A percentile compares a stretch with the other conserved stretches of the same genome.
Conservation (phyloP, 92 coral and sea anemone species). For the Nematostella vectensis region DNA sequence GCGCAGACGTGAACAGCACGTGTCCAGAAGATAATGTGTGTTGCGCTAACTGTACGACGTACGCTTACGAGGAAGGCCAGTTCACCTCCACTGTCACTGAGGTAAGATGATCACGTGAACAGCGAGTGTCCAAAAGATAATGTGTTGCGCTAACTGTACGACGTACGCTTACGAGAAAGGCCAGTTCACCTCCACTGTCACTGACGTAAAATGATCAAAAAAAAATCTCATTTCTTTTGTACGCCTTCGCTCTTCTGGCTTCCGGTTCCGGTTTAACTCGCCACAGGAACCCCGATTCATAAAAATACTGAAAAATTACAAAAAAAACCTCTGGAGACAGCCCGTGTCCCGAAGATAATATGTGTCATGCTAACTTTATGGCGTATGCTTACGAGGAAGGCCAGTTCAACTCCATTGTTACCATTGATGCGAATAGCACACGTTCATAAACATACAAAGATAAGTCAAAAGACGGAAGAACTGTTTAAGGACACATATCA, state of each 20-base stretch:
- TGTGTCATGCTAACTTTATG: not conserved
- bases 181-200: conserved; percentile 4
- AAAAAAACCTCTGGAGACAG: not conserved
- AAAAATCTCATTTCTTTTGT: not conserved
- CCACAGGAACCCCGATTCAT: not conserved
- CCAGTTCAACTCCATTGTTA: conserved; percentile 1
- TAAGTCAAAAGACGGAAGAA: no score
- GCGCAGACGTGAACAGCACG: conserved; percentile 15
- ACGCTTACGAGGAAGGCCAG: conserved; percentile 31
- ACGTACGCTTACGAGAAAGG: not conserved
- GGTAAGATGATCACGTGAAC: conserved; percentile 10
- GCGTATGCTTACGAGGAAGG: not conserved
- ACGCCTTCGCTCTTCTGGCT: not conserved
- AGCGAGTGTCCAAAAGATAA: not conserved
- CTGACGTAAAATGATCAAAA: not conserved
- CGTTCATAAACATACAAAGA: not conserved
- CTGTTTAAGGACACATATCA: no score
- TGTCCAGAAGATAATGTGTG: conserved; percentile 24
- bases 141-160: not conserved
- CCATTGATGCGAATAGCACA: not conserved
- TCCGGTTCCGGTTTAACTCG: not conserved
- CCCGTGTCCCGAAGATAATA: not conserved
- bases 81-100: conserved; percentile 33
- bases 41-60: conserved; percentile 22
- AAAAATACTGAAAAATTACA: not conserved